Evolutionary conservation across 1,140 invertebrate genomes (phyloP).

Genomic region (Drosophila pruinosa): DNA sequence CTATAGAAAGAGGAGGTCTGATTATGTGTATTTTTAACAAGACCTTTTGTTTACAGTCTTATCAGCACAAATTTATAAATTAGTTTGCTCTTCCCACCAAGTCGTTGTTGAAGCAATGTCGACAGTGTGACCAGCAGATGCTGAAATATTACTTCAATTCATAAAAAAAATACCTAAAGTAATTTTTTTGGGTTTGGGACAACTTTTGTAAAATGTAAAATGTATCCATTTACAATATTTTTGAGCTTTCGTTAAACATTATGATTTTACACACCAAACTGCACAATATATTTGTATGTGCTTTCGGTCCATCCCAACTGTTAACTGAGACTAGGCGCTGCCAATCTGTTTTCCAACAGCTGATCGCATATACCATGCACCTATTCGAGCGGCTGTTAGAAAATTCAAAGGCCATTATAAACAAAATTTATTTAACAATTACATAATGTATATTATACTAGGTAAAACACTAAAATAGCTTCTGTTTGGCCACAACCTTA

Average conservation of each 20-base stretch:
- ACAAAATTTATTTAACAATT: constrained; percentile 26
- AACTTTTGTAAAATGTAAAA: neutral
- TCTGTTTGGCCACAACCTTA: constrained; percentile 22
- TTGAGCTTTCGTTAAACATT: neutral
- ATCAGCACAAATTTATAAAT: neutral
- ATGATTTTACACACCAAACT: neutral
- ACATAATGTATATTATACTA: constrained; percentile 6
- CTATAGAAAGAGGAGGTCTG: neutral
- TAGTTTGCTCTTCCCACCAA: neutral
- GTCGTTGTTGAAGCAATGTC: neutral
- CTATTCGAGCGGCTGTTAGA: neutral
- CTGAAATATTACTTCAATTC: neutral
- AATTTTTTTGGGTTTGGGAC: neutral
- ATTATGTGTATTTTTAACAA: neutral
- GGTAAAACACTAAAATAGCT: constrained; percentile 14
- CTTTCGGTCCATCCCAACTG: neutral
- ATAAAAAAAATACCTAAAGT: neutral
- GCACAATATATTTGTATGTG: neutral
- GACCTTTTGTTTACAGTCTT: constrained; percentile 1
- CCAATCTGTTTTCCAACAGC: constrained; percentile 1
- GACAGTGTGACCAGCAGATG: neutral
- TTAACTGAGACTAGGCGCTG: neutral
- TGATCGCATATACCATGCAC: neutral
- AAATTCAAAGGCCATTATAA: constrained; percentile 12
- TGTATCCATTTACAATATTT: neutral